Percentiles rank a stretch among this genome's conserved stretches.
phyloP scores from a whole-genome alignment of 2,888 invertebrate genomes.

The Camponotus fellah region DNA sequence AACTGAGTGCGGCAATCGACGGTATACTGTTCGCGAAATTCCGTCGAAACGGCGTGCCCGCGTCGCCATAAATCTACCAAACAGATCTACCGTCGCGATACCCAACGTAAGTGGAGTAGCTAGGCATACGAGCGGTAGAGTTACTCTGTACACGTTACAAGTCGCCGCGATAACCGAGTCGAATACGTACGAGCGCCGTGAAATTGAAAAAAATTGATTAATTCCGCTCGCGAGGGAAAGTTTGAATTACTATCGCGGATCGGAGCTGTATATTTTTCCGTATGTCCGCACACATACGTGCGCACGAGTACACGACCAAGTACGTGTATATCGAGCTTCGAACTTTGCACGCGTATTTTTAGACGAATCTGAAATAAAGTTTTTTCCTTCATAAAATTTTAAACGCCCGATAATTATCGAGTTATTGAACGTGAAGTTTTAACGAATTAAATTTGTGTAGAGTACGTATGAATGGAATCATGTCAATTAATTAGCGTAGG shows the following conservation, averaged over 20 bases:
- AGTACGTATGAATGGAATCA: neutral
- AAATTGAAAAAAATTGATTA: conserved; percentile 57
- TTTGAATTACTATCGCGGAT: conserved; percentile 38
- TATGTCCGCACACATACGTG: neutral
- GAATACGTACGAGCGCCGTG: conserved; percentile 45
- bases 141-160: conserved; percentile 44
- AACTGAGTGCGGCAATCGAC: conserved; percentile 51
- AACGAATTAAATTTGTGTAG: conserved; percentile 8
- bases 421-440: conserved; percentile 25
- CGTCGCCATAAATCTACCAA: conserved; percentile 49
- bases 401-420: conserved; percentile 18
- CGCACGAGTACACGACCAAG: neutral
- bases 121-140: conserved; percentile 9
- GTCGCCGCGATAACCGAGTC: conserved; percentile 44
- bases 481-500: conserved; percentile 10
- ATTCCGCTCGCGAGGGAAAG: conserved; percentile 29
- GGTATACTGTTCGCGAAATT: conserved; percentile 43
- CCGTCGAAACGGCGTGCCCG: conserved; percentile 34
- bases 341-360: neutral
- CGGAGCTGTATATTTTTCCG: conserved; percentile 26
- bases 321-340: neutral
- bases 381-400: neutral
- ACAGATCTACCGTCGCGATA: conserved; percentile 49
- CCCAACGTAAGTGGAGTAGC: conserved; percentile 50
- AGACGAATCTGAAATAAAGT: conserved; percentile 8